Evolutionary conservation across 2,888 invertebrate genomes (phyloP), one percentile per base, ranked within the genome.

Genomic region (Callimorpha dominula): DNA sequence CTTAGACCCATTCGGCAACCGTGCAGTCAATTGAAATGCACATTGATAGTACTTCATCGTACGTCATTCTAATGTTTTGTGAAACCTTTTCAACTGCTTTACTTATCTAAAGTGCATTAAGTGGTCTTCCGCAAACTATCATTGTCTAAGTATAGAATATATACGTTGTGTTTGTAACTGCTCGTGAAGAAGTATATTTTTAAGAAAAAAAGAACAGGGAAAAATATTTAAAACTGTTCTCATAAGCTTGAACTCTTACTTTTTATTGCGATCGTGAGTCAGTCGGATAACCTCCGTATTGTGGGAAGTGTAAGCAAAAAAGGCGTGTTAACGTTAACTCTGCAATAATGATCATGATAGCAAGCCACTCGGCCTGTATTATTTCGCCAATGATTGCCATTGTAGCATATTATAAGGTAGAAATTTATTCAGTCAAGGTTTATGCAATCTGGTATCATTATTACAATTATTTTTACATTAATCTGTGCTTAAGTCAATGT

Each of bases 401-500:
- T 80, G 72, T 75, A 62, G 76, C 74, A 77, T 72, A 78, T 81
- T 62, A 77, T 72, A 83, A 70, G 77, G 76, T 74, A 70, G 65
- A 76, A 70, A 77, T 75, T 78, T 63, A 81, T 73, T 70, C 72
- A 74, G 43, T 71, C 81, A 83, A 78, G 82, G 81, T 65, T 77
- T 68, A 69, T 62, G 66, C 72, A 67, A 75, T 64, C 70, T 71
- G 63, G 72, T 77, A 76, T 76, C 46, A 78, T 83, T 79, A 82
- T 82, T 77, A 82, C 82, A 81, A 83, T 82, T 78, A 82, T 82
- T 83, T 83, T 81, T 78, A 79, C 80, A 81, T 82, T 82, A 78
- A 74, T 75, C 76, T 74, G 68, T 52, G 68, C 42, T 71, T 69
- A 71, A 73, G 77, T 79, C 72, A 76, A 78, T 73, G 70, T 74